Conservation (phyloP, 2,888 invertebrate species). For the Tribolium freemani region DNA sequence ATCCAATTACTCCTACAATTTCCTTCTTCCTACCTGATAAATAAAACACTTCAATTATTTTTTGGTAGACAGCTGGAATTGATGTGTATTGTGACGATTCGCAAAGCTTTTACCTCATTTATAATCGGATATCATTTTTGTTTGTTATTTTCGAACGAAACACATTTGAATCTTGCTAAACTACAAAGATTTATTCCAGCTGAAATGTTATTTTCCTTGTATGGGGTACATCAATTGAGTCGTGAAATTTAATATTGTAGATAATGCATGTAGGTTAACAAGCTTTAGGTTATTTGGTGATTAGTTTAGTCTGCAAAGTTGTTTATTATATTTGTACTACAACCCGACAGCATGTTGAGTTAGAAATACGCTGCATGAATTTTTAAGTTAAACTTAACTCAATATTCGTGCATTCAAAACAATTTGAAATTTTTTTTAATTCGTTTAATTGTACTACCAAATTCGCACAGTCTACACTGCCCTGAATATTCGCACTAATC, state of each 20-base stretch:
- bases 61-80: too few relatives aligned
- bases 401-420: not conserved
- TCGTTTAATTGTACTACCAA: not conserved
- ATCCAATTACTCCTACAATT: not conserved
- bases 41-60: too few relatives aligned
- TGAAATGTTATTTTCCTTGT: not conserved
- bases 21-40: too few relatives aligned
- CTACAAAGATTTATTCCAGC: not conserved
- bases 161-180: not conserved
- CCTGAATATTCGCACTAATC: not conserved
- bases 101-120: too few relatives aligned
- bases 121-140: too few relatives aligned
- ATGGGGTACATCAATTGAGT: not conserved
- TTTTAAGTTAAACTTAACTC: conserved; percentile 8
- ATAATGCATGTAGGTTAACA: not conserved
- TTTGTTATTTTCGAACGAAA: too few relatives aligned
- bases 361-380: conserved; percentile 3
- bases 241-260: not conserved
- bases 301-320: conserved; percentile 8
- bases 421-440: conserved; percentile 1
- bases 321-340: conserved; percentile 10
- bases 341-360: not conserved
- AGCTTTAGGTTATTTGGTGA: conserved; percentile 6
- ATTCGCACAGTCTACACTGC: not conserved
- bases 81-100: too few relatives aligned